Evolutionary conservation across 2,797 vertebrate genomes (phyloP).

Genomic region (Phaenicophaeus curvirostris): DNA sequence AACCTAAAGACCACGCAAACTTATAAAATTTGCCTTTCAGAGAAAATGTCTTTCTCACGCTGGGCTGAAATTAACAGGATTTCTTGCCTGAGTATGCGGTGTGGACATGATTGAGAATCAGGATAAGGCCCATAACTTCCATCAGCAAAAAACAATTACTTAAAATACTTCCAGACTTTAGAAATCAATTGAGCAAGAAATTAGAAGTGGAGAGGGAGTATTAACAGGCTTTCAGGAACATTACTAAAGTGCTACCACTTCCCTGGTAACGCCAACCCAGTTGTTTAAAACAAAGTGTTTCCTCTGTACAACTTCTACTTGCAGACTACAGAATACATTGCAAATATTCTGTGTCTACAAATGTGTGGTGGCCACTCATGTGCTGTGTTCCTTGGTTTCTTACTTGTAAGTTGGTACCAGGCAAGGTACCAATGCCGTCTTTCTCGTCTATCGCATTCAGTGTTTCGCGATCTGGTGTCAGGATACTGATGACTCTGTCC

Average conservation of each 20-base stretch:
- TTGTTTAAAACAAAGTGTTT: background rate
- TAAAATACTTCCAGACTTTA: background rate
- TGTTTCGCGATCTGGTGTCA: conserved; percentile 74
- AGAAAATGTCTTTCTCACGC: background rate
- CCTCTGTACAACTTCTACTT: background rate
- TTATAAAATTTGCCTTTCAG: background rate
- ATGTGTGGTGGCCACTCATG: background rate
- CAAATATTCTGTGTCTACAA: background rate
- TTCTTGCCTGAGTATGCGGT: background rate
- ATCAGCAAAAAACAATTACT: background rate
- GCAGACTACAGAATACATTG: background rate
- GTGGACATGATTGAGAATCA: background rate
- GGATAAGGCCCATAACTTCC: background rate
- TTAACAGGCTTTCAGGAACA: background rate
- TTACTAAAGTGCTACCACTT: background rate
- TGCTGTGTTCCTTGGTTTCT: background rate
- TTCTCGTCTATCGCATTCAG: conserved; percentile 86
- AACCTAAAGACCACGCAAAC: background rate
- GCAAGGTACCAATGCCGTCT: conserved; percentile 84
- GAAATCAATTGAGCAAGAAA: conserved; percentile 17
- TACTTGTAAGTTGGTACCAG: conserved; percentile 86
- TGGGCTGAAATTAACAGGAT: background rate
- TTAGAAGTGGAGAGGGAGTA: background rate
- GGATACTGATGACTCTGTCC: conserved; percentile 45
- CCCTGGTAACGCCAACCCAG: background rate